These are phyloP conservation scores for Perodicticus potto DNA, from an alignment of 2,797 vertebrate species.

Conservation along the genomic window DNA sequence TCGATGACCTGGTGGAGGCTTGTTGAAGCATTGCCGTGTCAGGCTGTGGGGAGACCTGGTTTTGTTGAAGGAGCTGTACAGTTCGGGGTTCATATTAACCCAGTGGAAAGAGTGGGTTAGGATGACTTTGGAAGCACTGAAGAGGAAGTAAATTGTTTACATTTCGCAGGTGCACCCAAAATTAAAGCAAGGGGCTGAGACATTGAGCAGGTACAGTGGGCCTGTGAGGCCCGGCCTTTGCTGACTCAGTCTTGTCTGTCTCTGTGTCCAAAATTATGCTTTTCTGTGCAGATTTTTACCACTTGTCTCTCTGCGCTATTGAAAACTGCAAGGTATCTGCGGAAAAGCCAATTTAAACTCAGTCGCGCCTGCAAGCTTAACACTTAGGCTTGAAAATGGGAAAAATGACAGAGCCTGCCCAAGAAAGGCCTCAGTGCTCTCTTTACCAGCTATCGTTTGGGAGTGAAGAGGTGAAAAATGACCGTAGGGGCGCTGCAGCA, in stretches of 20 bases:
- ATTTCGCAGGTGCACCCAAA: not conserved
- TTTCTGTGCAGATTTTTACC: not conserved
- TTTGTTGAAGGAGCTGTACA: not conserved
- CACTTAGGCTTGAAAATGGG: constrained; percentile 40
- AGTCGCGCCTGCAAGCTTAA: constrained; percentile 52
- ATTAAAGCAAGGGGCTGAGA: not conserved
- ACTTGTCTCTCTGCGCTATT: not conserved
- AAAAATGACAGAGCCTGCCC: not conserved
- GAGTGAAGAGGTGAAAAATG: not conserved
- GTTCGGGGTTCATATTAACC: not conserved
- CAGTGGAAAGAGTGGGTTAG: no score
- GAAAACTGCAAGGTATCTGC: not conserved
- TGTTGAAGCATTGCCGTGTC: not conserved
- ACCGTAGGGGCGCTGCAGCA: not conserved
- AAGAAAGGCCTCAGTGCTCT: fast-evolving
- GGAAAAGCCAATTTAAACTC: constrained; percentile 44
- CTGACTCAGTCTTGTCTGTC: not conserved
- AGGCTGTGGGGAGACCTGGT: not conserved
- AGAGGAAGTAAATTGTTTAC: not conserved
- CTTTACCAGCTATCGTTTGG: fast-evolving
- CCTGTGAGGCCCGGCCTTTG: fast-evolving
- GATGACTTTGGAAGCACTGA: not conserved
- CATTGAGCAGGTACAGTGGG: fast-evolving
- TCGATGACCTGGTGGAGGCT: not conserved
- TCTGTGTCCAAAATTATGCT: not conserved